Percentiles rank a stretch among this genome's conserved stretches.
Conservation (phyloP, 2,888 invertebrate species). For the Phortica magna region DNA sequence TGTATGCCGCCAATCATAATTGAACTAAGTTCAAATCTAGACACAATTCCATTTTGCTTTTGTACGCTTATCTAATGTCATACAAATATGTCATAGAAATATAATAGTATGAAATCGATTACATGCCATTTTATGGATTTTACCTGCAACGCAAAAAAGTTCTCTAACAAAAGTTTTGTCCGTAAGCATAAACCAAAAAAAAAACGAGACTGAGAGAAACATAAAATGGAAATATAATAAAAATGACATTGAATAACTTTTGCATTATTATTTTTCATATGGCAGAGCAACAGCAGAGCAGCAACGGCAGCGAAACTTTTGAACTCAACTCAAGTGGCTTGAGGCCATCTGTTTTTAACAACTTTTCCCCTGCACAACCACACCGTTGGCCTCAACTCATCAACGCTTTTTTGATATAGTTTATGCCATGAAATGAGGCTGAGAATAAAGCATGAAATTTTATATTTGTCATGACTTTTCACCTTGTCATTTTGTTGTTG, state of each 20-base stretch:
- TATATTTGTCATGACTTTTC: neutral
- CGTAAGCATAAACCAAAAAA: neutral
- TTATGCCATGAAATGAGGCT: no score
- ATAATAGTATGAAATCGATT: conserved; percentile 11
- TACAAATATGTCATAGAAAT: no score
- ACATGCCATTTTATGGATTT: conserved; percentile 16
- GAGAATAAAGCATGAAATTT: no score
- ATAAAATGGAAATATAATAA: conserved; percentile 8
- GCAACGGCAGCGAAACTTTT: neutral
- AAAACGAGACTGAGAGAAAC: neutral
- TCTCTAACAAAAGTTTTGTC: conserved; percentile 7
- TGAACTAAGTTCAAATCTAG: no score
- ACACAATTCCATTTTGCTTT: no score
- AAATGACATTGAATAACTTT: conserved; percentile 27
- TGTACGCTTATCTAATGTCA: conserved; percentile 3
- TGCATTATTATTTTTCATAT: conserved; percentile 8
- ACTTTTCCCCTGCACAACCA: neutral
- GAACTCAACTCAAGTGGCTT: neutral
- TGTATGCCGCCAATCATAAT: no score
- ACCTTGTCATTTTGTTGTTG: neutral
- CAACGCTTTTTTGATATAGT: neutral
- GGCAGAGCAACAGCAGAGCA: neutral
- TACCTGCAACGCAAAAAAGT: neutral
- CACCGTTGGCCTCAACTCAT: neutral
- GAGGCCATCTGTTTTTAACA: neutral